Conservation (phyloP, 2,797 vertebrate genomes). For the Ispidina lecontei region DNA sequence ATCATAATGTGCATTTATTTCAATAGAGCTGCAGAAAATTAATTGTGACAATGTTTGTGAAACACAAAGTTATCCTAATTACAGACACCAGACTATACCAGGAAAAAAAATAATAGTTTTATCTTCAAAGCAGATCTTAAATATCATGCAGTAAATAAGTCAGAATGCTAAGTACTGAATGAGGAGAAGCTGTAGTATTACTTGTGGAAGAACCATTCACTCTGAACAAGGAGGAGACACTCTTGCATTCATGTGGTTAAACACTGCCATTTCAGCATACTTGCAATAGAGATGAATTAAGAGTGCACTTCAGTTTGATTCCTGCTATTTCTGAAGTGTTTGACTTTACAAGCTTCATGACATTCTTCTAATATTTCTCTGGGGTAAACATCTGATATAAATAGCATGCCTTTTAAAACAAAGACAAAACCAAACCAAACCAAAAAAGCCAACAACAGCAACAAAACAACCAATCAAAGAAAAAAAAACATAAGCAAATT, state of each 20-base stretch:
- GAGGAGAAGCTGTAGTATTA: not conserved
- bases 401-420: not conserved
- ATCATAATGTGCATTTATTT: not conserved
- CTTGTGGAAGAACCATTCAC: not conserved
- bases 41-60: not conserved
- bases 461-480: not conserved
- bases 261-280: not conserved
- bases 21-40: not conserved
- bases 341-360: constrained; percentile 16
- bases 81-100: not conserved
- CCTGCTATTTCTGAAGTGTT: not conserved
- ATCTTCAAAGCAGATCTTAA: not conserved
- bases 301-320: not conserved
- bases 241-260: constrained; percentile 27
- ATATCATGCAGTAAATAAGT: not conserved
- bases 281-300: not conserved
- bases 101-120: not conserved
- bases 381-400: not conserved
- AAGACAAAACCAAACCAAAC: not conserved
- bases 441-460: too few relatives aligned
- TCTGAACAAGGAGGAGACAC: not conserved
- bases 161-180: not conserved
- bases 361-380: constrained; percentile 45
- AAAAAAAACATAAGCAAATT: not conserved
- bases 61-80: not conserved